Base-by-base conservation (phyloP, 2,888 invertebrate species). In the Xanthia togata region DNA sequence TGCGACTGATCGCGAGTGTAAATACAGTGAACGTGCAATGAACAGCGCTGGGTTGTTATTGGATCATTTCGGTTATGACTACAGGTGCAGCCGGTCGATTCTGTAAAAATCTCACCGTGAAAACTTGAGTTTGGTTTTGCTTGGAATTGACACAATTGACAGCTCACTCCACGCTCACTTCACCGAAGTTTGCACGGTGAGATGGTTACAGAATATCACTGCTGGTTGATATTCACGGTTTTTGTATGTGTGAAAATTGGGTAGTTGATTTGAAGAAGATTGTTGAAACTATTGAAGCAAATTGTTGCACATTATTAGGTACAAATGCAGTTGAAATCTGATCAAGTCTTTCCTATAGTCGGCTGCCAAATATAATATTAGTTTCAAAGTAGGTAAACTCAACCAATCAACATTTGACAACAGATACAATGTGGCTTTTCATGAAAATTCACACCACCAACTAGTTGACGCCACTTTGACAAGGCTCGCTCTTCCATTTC, bases 11-110 rank as follows among this genome's bases (percentile, higher is more conserved):
- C 20, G 76, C 20, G 70, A 67, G 73, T 78, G 84, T 83, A 83
- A 73, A 86, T 88, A 82, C 70, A 82, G 79, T 84, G 81, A 82
- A 79, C 35, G 78, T 77, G 79, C 68, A 78, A 78, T 77, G 67
- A 44, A 64, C 26, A 65, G 70, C 73, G 65, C 35, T 68, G 84
- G 76, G 50, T 82, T 87, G 63, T 69, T 75, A 77, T 73, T 69
- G 64, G 70, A 78, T 84, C 50, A 82, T 79, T 87, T 85, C 47
- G 67, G 77, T 80, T 85, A 79, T 26, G 60, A 78, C 71, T 63
- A 55, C 59, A 38, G 72, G 73, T 57, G 74, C 67, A 76, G 71
- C n/a, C n/a, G n/a, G n/a, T n/a, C n/a, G n/a, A n/a, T n/a, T n/a
- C n/a, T n/a, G n/a, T n/a, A n/a, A n/a, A n/a, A n/a, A n/a, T n/a